Base-by-base conservation (phyloP, 1,140 invertebrate species). In the Lerema accius region DNA sequence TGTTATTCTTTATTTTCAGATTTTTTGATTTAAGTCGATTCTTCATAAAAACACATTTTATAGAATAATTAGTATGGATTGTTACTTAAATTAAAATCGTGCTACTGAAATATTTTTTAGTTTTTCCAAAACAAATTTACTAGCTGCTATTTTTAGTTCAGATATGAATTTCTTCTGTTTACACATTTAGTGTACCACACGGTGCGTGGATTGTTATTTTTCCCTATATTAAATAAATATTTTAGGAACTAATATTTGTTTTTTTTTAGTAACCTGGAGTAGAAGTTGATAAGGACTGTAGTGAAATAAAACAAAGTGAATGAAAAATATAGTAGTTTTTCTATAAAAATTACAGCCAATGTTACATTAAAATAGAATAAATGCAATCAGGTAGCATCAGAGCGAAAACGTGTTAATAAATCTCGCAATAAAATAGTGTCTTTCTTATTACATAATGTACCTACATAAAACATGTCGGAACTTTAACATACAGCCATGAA, bases 221-320 rank as follows among this genome's bases (percentile, higher is more conserved):
- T 77, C 79, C 78, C 80, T 79, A 76, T 80, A 79, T 72, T 78
- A 65, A 84, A 80, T 82, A 84, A 84, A 85, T 85, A 87, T 84
- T 82, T 85, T 84, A 84, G 82, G 76, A 81, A 69, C 60, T 69
- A 43, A 63, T 50, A 42, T 3, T 49, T 51, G 62, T 71, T 71
- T 68, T 50, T 23, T 23, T 23, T 23, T 23, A 23, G 2, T 23
- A 23, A 23, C 5, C 19, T 23, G 19, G 19, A 23, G 5, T 5
- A 23, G 19, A 23, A 3, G 19, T 3, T 23, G 2, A 23, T 23
- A 5, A 42, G 40, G 40, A 28, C 58, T 45, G n/a, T 56, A 26
- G 4, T 28, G 6, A 42, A 45, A 58, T 43, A 32, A 46, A 58
- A 58, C 42, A 0, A 46, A 56, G 19, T 0, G 13, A 9, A n/a